Conservation (phyloP, 2,113 vertebrate species). For the Tyrannus savana region DNA sequence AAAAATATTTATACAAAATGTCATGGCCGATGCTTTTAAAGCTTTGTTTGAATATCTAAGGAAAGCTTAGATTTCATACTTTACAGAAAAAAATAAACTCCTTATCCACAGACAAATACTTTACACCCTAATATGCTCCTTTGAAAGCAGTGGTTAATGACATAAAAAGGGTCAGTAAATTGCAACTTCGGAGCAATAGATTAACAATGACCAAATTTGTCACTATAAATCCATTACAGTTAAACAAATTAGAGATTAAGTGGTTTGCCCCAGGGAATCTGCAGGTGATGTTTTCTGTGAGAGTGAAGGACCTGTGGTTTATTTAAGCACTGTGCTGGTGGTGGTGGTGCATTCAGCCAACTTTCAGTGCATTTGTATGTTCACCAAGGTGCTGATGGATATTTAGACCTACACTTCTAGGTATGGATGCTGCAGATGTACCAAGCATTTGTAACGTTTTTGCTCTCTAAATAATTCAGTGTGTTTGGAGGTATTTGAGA, state of each 20-base stretch:
- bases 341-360: background rate
- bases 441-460: background rate
- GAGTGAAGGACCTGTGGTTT: background rate
- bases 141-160: background rate
- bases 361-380: background rate
- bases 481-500: conserved; percentile 46
- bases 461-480: conserved; percentile 45
- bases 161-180: background rate
- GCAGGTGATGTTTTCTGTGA: background rate
- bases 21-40: conserved; percentile 34
- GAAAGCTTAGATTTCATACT: conserved; percentile 41
- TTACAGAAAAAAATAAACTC: background rate
- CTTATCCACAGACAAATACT: conserved; percentile 7
- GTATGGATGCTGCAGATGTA: background rate
- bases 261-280: background rate
- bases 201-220: background rate
- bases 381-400: background rate
- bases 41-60: conserved; percentile 55
- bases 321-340: background rate
- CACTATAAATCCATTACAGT: background rate
- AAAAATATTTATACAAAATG: conserved; percentile 54
- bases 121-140: background rate
- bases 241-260: conserved; percentile 1
- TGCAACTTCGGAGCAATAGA: background rate
- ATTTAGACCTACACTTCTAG: background rate